Percentiles rank a stretch among this genome's conserved stretches.
These are phyloP conservation scores for Hydrozoanthus gracilis DNA, from an alignment of 92 coral and sea anemone genomes.

Conservation along the genomic window DNA sequence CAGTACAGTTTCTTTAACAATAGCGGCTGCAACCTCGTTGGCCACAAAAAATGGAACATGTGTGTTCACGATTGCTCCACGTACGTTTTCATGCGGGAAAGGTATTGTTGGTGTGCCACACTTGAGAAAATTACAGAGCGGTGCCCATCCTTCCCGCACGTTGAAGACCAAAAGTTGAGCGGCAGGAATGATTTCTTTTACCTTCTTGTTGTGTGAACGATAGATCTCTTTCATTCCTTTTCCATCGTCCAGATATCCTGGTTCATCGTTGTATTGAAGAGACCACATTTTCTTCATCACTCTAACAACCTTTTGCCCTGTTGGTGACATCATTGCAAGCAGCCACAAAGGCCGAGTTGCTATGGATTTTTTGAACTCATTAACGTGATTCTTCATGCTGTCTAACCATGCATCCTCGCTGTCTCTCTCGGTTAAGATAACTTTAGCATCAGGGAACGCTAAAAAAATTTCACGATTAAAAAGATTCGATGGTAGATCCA, in stretches of 20 bases:
- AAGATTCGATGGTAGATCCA: background rate
- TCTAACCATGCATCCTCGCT: conserved; percentile 54
- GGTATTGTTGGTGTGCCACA: background rate
- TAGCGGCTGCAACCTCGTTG: background rate
- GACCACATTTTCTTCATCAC: background rate
- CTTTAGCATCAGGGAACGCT: conserved; percentile 54
- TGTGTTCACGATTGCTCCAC: background rate
- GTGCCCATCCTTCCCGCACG: background rate
- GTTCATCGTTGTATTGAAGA: background rate
- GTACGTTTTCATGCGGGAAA: background rate
- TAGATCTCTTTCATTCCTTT: background rate
- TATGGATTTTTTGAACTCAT: background rate
- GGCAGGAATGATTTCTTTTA: background rate
- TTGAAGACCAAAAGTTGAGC: background rate
- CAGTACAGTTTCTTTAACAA: background rate
- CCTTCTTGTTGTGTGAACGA: background rate
- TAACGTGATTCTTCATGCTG: background rate
- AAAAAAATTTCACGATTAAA: conserved; percentile 23
- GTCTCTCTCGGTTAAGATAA: conserved; percentile 54
- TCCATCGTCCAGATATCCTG: background rate
- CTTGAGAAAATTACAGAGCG: background rate
- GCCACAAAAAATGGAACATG: background rate
- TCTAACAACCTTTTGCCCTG: background rate
- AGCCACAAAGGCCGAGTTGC: background rate
- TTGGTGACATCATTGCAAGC: background rate